These are phyloP conservation scores for Arctopsyche grandis DNA, from an alignment of 1,140 invertebrate species.

Conservation along the genomic window DNA sequence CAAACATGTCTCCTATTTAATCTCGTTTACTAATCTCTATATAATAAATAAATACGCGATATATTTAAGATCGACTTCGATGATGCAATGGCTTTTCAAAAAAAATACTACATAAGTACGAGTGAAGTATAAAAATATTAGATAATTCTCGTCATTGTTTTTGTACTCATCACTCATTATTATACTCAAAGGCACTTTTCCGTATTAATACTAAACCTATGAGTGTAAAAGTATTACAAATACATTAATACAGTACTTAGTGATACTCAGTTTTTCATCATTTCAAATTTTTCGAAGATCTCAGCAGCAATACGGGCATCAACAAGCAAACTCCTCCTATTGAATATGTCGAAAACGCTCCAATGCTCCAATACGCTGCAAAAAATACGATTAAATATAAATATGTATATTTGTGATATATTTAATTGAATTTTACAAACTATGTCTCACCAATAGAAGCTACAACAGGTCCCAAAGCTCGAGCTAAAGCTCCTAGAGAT, in stretches of 20 bases:
- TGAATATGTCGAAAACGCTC: slow-evolving; percentile 78
- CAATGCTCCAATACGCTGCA: slow-evolving; percentile 84
- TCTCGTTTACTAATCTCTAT: neutral
- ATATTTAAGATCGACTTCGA: neutral
- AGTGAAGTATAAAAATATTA: too few species aligned
- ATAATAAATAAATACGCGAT: neutral
- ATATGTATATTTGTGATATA: slow-evolving; percentile 37
- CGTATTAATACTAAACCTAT: too few species aligned
- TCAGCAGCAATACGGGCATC: slow-evolving; percentile 73
- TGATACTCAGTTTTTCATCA: slow-evolving; percentile 3
- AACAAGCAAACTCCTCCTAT: slow-evolving; percentile 74
- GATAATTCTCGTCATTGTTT: too few species aligned
- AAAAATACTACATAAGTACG: too few species aligned
- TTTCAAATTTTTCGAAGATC: neutral
- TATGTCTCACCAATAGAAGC: slow-evolving; percentile 74
- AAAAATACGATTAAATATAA: slow-evolving; percentile 52
- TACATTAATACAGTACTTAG: slow-evolving; percentile 1
- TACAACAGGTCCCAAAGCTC: slow-evolving; percentile 91
- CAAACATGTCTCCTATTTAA: too few species aligned
- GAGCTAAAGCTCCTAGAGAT: slow-evolving; percentile 91
- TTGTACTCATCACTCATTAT: too few species aligned
- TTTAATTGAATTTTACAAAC: neutral
- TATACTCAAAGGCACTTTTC: too few species aligned
- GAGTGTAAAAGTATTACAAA: neutral
- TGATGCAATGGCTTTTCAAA: neutral